Evolutionary conservation across 2,113 vertebrate genomes (phyloP), one percentile per base, ranked within the genome.

Genomic region (Dendropsophus ebraccatus): DNA sequence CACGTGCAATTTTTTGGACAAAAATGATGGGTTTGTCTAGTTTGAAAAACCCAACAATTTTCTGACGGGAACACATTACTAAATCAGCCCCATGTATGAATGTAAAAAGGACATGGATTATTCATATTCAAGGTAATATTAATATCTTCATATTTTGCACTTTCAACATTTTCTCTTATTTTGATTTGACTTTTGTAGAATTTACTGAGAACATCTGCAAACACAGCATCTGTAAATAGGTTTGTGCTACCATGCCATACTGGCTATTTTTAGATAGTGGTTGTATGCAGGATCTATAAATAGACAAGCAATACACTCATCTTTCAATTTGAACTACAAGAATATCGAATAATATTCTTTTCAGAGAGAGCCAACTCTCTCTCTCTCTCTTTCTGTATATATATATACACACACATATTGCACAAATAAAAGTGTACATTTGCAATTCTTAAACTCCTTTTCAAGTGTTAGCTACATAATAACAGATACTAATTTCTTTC

Each of bases 211-310:
- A 52, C 67, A 83, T 73, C 52, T 75, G 54, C 32, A 84, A 75
- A 62, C 14, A n/a, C 54, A 74, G 35, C 70, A 84, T 30, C 50
- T 60, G 54, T 17, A 30, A 56, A 75, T 35, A 62, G 54, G 70
- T 58, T 84, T 84, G 35, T 75, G 70, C 47, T 75, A 75, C 58
- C 69, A 84, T 60, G 32, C 75, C 37, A 45, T 16, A 47, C 25
- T 28, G 28, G 32, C 35, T 83, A 83, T 83, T 58, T 83, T 60
- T 83, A 47, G 82, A 75, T 1, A 56, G 14, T 21, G 17, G 50
- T 19, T 10, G n/a, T 47, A 83, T 73, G 30, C 65, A 35, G 28
- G 67, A 54, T 47, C 67, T 83, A 83, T 72, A 83, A 83, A 73
- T 54, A 83, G 81, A 72, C 80, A 82, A 47, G 58, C 37, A 56